A percentile compares a stretch with the other conserved stretches of the same genome.
Evolutionary conservation across 2,113 vertebrate genomes (phyloP).

Genomic region (Centropristis striata): DNA sequence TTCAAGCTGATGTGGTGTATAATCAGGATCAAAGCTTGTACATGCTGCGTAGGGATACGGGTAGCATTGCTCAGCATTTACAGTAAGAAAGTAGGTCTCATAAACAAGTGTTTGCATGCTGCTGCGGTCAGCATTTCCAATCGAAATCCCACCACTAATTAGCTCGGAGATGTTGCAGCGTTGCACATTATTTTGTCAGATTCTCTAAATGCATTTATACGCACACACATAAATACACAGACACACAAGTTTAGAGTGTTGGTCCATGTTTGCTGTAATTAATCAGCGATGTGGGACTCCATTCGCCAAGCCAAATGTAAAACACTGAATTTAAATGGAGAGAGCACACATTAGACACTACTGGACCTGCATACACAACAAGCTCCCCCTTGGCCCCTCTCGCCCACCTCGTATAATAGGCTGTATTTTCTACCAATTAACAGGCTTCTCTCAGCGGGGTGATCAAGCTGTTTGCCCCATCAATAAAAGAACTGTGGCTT

Average conservation of each 20-base stretch:
- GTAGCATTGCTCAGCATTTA: constrained; percentile 57
- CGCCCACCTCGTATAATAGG: background rate
- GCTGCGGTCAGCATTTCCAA: constrained; percentile 60
- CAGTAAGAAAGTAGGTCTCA: constrained; percentile 49
- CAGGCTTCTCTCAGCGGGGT: constrained; percentile 32
- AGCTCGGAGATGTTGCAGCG: constrained; percentile 66
- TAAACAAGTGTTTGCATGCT: constrained; percentile 64
- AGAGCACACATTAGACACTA: constrained; percentile 25
- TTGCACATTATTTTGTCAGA: constrained; percentile 53
- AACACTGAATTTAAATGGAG: constrained; percentile 58
- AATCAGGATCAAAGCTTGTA: constrained; percentile 52
- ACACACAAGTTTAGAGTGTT: background rate
- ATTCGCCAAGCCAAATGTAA: constrained; percentile 49
- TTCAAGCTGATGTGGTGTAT: constrained; percentile 2
- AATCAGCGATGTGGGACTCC: constrained; percentile 49
- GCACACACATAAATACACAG: background rate
- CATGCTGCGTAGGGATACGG: constrained; percentile 8
- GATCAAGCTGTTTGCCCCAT: constrained; percentile 41
- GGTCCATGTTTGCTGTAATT: constrained; percentile 53
- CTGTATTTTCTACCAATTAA: constrained; percentile 55
- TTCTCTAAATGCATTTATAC: constrained; percentile 31
- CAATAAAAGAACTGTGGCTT: constrained; percentile 10
- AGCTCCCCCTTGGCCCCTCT: background rate
- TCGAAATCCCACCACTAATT: constrained; percentile 59
- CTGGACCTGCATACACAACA: constrained; percentile 26